Percentiles rank a stretch among this genome's conserved stretches.
phyloP scores from a whole-genome alignment of 2,888 invertebrate species.

The Mechanitis mazaeus region DNA sequence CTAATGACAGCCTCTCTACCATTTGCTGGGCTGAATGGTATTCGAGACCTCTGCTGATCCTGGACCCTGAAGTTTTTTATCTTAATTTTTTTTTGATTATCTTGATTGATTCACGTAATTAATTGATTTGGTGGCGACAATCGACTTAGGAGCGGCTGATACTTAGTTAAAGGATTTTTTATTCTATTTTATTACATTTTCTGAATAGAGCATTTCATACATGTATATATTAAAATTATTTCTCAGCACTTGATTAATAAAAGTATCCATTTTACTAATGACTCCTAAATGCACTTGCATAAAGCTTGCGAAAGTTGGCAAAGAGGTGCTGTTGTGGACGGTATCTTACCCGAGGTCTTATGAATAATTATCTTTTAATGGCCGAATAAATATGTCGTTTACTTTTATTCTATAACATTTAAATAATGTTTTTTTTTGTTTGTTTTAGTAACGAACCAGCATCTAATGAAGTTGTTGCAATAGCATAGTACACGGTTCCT shows the following conservation, averaged over 20 bases:
- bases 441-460: too few species aligned
- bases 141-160: background rate
- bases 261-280: conserved; percentile 16
- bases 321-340: conserved; percentile 9
- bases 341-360: conserved; percentile 15
- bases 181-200: conserved; percentile 2
- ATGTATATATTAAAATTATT: background rate
- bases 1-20: conserved; percentile 49
- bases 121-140: conserved; percentile 43
- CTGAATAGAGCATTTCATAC: too few species aligned
- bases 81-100: conserved; percentile 55
- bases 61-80: conserved; percentile 63
- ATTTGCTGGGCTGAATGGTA: conserved; percentile 64
- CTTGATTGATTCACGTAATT: conserved; percentile 67
- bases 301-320: conserved; percentile 23
- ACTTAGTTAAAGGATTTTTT: background rate
- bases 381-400: conserved; percentile 10
- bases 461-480: too few species aligned
- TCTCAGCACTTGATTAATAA: background rate
- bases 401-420: background rate
- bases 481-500: too few species aligned
- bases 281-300: conserved; percentile 10
- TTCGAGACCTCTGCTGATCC: conserved; percentile 78
- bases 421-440: too few species aligned
- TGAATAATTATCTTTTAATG: conserved; percentile 24